Conservation (phyloP, 2,888 invertebrate species). For the Sminthurides aquaticus region DNA sequence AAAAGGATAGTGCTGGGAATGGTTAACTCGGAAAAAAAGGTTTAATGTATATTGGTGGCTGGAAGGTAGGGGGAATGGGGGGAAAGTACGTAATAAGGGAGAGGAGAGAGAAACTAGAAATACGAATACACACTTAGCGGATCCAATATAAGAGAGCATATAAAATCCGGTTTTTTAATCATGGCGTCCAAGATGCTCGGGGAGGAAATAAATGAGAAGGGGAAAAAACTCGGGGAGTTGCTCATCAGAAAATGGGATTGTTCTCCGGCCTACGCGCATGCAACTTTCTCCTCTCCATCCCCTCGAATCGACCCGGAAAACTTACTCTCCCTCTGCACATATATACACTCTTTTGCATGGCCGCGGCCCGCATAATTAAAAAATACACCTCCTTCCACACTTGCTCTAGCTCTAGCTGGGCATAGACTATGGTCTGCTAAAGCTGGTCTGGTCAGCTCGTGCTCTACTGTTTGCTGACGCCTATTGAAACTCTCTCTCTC, state of each 20-base stretch:
- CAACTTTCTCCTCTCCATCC: constrained; percentile 24
- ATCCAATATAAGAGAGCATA: constrained; percentile 7
- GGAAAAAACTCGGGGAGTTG: constrained; percentile 36
- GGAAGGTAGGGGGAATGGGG: too few species aligned
- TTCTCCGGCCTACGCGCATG: constrained; percentile 32
- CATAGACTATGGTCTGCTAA: too few species aligned
- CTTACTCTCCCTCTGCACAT: constrained; percentile 15
- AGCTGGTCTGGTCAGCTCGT: too few species aligned
- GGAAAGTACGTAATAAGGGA: too few species aligned
- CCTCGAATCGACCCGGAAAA: constrained; percentile 40
- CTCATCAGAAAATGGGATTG: constrained; percentile 38
- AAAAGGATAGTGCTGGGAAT: too few species aligned
- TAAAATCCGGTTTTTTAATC: constrained; percentile 36
- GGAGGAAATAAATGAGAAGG: constrained; percentile 40
- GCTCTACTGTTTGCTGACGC: too few species aligned
- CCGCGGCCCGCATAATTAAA: constrained; percentile 33
- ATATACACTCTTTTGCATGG: constrained; percentile 28
- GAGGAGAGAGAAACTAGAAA: not conserved
- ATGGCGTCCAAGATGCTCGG: constrained; percentile 36
- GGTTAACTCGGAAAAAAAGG: too few species aligned
- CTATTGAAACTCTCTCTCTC: too few species aligned
- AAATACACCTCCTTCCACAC: constrained; percentile 18
- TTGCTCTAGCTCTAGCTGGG: too few species aligned
- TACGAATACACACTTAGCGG: not conserved
- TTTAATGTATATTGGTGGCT: too few species aligned